A percentile compares a stretch with the other conserved stretches of the same genome.
These are phyloP conservation scores for Trissolcus basalis DNA, from an alignment of 1,140 invertebrate genomes.

Conservation along the genomic window DNA sequence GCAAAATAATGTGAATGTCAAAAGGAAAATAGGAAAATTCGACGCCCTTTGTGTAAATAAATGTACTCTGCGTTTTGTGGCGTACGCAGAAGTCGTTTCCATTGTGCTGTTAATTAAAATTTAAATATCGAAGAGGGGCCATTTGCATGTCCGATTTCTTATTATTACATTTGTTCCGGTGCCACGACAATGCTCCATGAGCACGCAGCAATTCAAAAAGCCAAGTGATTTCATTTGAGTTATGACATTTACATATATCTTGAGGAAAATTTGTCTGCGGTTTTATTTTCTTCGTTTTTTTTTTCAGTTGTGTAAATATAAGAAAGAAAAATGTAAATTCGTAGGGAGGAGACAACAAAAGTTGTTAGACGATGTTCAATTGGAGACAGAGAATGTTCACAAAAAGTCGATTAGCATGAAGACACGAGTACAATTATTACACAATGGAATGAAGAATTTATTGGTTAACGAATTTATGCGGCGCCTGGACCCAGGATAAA, in stretches of 20 bases:
- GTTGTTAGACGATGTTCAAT: background rate
- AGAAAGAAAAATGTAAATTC: too few species aligned
- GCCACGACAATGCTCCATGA: too few species aligned
- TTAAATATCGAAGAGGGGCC: slow-evolving; percentile 48
- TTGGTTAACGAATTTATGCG: slow-evolving; percentile 73
- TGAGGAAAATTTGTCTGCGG: too few species aligned
- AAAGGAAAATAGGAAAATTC: slow-evolving; percentile 22
- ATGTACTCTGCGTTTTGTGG: slow-evolving; percentile 39
- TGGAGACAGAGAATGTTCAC: background rate
- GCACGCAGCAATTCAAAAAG: too few species aligned
- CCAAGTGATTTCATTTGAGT: too few species aligned
- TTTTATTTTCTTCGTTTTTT: too few species aligned
- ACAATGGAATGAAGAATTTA: slow-evolving; percentile 68
- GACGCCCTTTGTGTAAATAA: slow-evolving; percentile 32
- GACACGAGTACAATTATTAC: slow-evolving; percentile 60
- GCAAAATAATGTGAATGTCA: slow-evolving; percentile 29
- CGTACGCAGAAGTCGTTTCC: slow-evolving; percentile 15
- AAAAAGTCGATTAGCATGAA: slow-evolving; percentile 41
- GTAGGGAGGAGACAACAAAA: background rate
- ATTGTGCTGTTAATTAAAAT: slow-evolving; percentile 46
- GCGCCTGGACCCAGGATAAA: slow-evolving; percentile 66
- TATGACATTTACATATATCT: too few species aligned
- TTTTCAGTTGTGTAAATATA: too few species aligned
- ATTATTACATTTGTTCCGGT: slow-evolving; percentile 23
- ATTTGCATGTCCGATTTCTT: slow-evolving; percentile 44